phyloP scores from a whole-genome alignment of 37 sponge, comb jelly and placozoan genomes.

The Beroe forskalii region DNA sequence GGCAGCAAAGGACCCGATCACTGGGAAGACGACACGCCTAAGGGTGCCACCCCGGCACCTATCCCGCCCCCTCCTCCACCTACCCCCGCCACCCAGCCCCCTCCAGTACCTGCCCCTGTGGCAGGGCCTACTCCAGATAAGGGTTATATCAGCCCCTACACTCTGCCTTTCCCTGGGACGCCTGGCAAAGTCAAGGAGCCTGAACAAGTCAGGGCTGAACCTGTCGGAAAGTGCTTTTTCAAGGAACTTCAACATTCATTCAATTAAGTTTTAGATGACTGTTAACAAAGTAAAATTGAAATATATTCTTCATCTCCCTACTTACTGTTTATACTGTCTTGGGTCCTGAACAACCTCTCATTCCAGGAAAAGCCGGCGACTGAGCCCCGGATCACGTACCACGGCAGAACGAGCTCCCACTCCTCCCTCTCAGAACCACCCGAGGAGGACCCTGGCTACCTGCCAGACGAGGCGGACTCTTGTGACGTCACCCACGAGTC shows the following conservation, averaged over 20 bases:
- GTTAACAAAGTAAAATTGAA: too few relatives aligned
- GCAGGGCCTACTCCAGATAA: background rate
- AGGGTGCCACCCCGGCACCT: background rate
- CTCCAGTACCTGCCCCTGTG: background rate
- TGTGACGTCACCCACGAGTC: constrained; percentile 18
- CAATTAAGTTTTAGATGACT: too few relatives aligned
- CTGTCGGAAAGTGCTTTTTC: constrained; percentile 49
- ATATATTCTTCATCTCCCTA: too few relatives aligned
- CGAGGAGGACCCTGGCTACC: background rate
- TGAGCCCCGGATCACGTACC: constrained; percentile 43
- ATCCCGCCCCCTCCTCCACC: background rate
- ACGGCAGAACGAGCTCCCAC: constrained; percentile 56
- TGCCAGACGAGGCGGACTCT: background rate
- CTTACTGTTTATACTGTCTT: too few relatives aligned
- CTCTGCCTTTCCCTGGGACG: constrained; percentile 52
- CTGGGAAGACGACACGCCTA: constrained; percentile 8
- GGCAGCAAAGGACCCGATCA: constrained; percentile 19
- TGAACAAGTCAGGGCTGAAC: constrained; percentile 31
- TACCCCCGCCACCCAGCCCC: background rate
- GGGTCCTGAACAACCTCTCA: too few relatives aligned
- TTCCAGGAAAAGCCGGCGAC: background rate
- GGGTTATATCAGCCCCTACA: constrained; percentile 57
- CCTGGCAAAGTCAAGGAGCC: constrained; percentile 13
- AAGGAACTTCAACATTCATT: too few relatives aligned
- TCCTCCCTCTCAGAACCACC: constrained; percentile 58